Conservation (phyloP, 2,113 vertebrate genomes). For the Clarias macrocephalus region DNA sequence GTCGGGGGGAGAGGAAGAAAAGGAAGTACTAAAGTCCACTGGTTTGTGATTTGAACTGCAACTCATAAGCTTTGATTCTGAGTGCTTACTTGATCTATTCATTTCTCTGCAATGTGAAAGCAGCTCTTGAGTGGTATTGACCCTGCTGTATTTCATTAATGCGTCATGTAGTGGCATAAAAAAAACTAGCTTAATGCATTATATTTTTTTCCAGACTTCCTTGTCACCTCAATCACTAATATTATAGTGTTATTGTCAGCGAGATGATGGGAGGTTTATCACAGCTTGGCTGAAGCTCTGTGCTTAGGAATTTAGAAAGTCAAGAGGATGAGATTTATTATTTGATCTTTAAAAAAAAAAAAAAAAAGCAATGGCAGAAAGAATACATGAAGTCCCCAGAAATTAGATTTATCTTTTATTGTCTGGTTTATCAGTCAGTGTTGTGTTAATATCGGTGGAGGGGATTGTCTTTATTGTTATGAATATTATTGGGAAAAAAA, state of each 20-base stretch:
- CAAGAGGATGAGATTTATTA: not conserved
- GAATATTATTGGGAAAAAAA: not conserved
- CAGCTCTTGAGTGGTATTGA: constrained; percentile 37
- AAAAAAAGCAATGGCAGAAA: not conserved
- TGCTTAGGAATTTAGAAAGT: constrained; percentile 2
- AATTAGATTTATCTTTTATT: not conserved
- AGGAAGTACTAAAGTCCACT: too few species aligned
- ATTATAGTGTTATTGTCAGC: constrained; percentile 47
- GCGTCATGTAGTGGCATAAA: constrained; percentile 34
- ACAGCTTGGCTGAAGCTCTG: constrained; percentile 30
- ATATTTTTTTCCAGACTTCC: constrained; percentile 3
- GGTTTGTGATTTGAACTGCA: not conserved
- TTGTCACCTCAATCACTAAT: constrained; percentile 38
- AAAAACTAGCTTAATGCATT: not conserved
- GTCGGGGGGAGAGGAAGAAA: too few species aligned
- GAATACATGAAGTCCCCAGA: not conserved
- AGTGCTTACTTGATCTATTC: constrained; percentile 35
- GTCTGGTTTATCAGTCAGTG: not conserved
- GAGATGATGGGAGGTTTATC: constrained; percentile 20
- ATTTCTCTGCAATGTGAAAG: constrained; percentile 39
- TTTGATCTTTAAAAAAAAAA: constrained; percentile 11
- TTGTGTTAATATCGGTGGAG: not conserved
- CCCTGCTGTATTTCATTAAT: constrained; percentile 50
- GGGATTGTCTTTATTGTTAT: not conserved
- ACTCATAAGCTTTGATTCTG: not conserved